Conservation (phyloP, 2,113 vertebrate species). For the Stegostoma tigrinum region DNA sequence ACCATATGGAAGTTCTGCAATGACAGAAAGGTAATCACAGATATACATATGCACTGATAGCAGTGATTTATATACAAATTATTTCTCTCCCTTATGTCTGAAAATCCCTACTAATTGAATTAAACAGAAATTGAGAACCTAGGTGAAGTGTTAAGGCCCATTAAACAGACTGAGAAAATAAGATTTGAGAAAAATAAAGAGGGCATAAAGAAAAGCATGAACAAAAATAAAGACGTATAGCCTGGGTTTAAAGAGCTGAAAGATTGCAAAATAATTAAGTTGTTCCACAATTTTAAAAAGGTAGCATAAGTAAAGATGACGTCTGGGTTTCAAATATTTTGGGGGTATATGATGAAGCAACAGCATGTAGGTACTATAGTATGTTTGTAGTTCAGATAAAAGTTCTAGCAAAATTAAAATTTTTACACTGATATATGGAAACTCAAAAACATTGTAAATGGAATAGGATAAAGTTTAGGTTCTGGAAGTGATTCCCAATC, state of each 20-base stretch:
- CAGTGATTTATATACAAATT: not conserved
- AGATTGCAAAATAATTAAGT: not conserved
- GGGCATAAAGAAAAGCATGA: not conserved
- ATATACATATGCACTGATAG: slow-evolving; percentile 1
- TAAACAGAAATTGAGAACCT: not conserved
- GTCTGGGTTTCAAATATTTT: not conserved
- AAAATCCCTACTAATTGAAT: not conserved
- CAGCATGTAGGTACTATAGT: not conserved
- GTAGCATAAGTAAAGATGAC: not conserved
- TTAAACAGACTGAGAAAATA: not conserved
- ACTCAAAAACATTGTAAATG: not conserved
- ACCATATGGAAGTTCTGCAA: slow-evolving; percentile 97
- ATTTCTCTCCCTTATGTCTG: not conserved
- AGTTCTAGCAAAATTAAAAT: not conserved
- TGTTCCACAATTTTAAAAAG: not conserved
- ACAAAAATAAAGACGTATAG: not conserved
- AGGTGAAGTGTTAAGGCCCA: not conserved
- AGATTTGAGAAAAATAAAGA: not conserved
- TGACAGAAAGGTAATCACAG: slow-evolving; percentile 50
- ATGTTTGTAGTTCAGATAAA: not conserved
- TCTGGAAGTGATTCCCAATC: not conserved
- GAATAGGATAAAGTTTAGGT: not conserved
- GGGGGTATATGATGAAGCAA: not conserved
- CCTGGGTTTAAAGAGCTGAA: not conserved
- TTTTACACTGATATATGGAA: not conserved